Conservation (phyloP, 37 sponge, comb jelly and placozoan species). For the Tethya wilhelma region DNA sequence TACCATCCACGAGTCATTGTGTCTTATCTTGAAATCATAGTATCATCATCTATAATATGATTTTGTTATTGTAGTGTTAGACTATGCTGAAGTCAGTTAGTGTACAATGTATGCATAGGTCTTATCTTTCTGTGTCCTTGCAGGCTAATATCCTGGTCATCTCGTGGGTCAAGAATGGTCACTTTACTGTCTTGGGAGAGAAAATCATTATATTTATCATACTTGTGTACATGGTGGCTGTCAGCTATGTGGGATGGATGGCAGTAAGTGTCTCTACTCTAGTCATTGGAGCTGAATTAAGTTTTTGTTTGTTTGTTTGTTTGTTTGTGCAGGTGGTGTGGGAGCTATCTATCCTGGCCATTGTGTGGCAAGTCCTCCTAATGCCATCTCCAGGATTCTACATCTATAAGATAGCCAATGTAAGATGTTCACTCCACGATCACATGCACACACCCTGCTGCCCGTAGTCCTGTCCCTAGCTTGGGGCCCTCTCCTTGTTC, state of each 20-base stretch:
- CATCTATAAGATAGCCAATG: slow-evolving; percentile 49
- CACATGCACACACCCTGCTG: neutral
- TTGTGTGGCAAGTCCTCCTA: slow-evolving; percentile 12
- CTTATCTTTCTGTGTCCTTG: too few relatives aligned
- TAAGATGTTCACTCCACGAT: slow-evolving; percentile 3
- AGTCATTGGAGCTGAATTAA: neutral
- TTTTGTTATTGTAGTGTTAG: too few relatives aligned
- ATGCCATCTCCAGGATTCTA: slow-evolving; percentile 6
- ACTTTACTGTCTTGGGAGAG: slow-evolving; percentile 26
- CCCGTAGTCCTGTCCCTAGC: neutral
- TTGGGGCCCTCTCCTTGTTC: neutral
- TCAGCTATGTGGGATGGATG: slow-evolving; percentile 22
- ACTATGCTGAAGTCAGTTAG: too few relatives aligned
- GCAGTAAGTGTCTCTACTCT: slow-evolving; percentile 20
- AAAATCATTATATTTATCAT: slow-evolving; percentile 20
- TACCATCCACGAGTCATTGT: too few relatives aligned
- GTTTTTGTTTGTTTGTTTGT: neutral
- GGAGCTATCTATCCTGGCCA: slow-evolving; percentile 1
- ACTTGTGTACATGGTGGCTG: slow-evolving; percentile 13
- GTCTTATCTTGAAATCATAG: too few relatives aligned
- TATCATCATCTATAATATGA: too few relatives aligned
- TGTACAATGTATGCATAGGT: too few relatives aligned
- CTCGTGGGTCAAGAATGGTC: slow-evolving; percentile 15
- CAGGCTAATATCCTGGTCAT: slow-evolving; percentile 40
- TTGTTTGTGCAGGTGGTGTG: slow-evolving; percentile 15